Evolutionary conservation across 1,140 invertebrate genomes (phyloP), one percentile per base, ranked within the genome.

Genomic region (Antheraea pernyi): DNA sequence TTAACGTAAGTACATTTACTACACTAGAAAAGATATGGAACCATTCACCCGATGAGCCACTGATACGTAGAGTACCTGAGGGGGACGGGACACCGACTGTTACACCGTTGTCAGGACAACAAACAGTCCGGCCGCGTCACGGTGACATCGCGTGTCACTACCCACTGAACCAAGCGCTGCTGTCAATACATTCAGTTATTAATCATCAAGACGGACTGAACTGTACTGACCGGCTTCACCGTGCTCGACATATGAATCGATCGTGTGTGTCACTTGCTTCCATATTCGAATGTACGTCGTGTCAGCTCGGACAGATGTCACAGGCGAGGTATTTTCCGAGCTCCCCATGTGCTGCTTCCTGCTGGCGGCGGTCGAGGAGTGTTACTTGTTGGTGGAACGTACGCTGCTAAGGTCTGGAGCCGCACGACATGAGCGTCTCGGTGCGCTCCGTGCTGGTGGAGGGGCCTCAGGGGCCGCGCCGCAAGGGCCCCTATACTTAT

Each of bases 401-500:
- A 73, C 65, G 68, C 73, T 70, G 39, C 42, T 68, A 63, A 69
- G 48, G 22, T 36, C 61, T 48, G 22, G 22, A 30, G 22, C 69
- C 66, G 61, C 65, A 36, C 76, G 78, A 36, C 67, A 90, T 91
- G 89, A 89, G 84, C 77, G 84, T 88, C 68, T 86, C 84, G 42
- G 81, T 89, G 67, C 83, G 84, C n/a, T 80, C 85, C 18, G 82
- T 90, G 71, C 73, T 89, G 66, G 86, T 90, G 67, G 86, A 86
- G 65, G 86, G 83, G 16, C 87, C 86, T 42, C 82, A 85, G 69
- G 76, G 78, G 22, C 76, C 80, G 30, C 79, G 80, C 48, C 73
- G 72, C 62, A 82, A 85, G 82, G 89, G 91, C 36, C 85, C 89
- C 58, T 93, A 83, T 73, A 92, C 91, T 61, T 93, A 89, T 82